These are phyloP conservation scores for Mnemiopsis leidyi DNA, from an alignment of 37 sponge, comb jelly and placozoan genomes.

Conservation along the genomic window DNA sequence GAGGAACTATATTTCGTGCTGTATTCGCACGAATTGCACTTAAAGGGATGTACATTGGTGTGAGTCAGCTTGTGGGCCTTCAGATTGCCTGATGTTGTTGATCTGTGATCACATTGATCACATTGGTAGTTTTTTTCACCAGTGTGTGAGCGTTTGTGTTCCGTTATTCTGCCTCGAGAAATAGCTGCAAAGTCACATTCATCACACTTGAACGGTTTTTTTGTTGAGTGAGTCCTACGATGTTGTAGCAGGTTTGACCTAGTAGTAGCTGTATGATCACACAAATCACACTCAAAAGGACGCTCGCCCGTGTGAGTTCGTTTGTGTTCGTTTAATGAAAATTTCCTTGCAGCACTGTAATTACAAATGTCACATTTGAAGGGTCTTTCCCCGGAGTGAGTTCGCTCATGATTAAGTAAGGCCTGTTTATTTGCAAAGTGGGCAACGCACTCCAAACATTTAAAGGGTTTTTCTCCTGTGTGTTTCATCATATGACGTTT, in stretches of 20 bases:
- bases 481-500: constrained; percentile 25
- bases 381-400: constrained; percentile 48
- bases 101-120: background rate
- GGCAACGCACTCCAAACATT: background rate
- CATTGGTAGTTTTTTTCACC: background rate
- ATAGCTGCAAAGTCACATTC: background rate
- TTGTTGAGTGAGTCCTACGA: constrained; percentile 16
- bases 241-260: background rate
- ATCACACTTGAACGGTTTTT: constrained; percentile 11
- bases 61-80: constrained; percentile 23
- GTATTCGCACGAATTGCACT: background rate
- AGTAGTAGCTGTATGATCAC: background rate
- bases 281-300: constrained; percentile 5
- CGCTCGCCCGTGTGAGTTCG: constrained; percentile 56
- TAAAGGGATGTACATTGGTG: background rate
- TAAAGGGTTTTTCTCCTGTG: background rate
- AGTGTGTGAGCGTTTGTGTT: constrained; percentile 13
- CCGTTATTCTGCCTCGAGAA: background rate
- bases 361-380: constrained; percentile 45
- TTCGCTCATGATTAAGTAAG: background rate
- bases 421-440: background rate
- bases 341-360: background rate
- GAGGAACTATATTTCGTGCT: background rate
- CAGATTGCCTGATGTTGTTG: background rate
- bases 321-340: background rate